A percentile compares a stretch with the other conserved stretches of the same genome.
Evolutionary conservation across 2,797 vertebrate genomes (phyloP).

Genomic region (Enteromius viviparus): DNA sequence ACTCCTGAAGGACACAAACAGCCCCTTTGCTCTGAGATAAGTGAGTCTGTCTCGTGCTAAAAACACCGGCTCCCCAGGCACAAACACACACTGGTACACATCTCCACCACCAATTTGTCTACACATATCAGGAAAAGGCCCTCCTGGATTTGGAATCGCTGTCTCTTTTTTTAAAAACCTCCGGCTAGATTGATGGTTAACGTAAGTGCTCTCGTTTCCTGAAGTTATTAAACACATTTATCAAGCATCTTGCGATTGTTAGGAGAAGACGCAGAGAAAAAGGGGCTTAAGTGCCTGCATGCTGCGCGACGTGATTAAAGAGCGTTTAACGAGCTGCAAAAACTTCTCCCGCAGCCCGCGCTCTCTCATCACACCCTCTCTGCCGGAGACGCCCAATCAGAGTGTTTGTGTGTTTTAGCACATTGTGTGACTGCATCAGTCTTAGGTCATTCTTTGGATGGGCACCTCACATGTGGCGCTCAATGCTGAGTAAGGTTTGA

Average conservation of each 20-base stretch:
- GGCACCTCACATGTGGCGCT: slow-evolving; percentile 37
- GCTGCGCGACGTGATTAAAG: slow-evolving; percentile 72
- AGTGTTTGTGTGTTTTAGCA: slow-evolving; percentile 68
- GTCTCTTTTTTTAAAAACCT: slow-evolving; percentile 55
- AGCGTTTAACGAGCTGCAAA: slow-evolving; percentile 66
- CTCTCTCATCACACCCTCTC: slow-evolving; percentile 59
- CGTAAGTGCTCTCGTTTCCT: slow-evolving; percentile 74
- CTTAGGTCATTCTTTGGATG: slow-evolving; percentile 51
- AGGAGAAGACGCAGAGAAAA: slow-evolving; percentile 64
- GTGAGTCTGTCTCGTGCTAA: slow-evolving; percentile 42
- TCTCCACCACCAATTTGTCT: slow-evolving; percentile 60
- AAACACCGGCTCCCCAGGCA: not conserved
- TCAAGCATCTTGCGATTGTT: slow-evolving; percentile 73
- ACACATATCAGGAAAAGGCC: slow-evolving; percentile 63
- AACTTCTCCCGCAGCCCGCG: slow-evolving; percentile 59
- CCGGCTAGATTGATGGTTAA: slow-evolving; percentile 70
- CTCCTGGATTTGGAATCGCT: slow-evolving; percentile 62
- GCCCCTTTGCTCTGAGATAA: slow-evolving; percentile 55
- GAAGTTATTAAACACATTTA: slow-evolving; percentile 74
- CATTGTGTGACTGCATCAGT: slow-evolving; percentile 46
- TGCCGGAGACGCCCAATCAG: slow-evolving; percentile 54
- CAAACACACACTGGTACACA: slow-evolving; percentile 13
- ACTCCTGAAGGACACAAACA: slow-evolving; percentile 47
- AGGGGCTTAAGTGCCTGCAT: slow-evolving; percentile 66
- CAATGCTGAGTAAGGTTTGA: slow-evolving; percentile 50